Conservation (phyloP, 2,113 vertebrate species). For the Seriola quinqueradiata region DNA sequence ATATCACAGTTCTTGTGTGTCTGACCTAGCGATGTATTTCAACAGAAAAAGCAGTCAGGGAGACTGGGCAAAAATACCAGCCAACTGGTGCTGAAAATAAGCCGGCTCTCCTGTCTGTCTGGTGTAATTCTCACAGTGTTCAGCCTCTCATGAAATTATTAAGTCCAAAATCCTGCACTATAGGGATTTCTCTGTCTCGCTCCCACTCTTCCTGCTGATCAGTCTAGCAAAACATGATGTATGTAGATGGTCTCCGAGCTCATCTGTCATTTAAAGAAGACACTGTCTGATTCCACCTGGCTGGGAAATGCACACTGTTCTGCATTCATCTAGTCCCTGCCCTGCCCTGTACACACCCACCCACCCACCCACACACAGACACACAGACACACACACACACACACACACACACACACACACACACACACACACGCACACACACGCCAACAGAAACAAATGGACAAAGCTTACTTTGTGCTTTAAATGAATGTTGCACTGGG, state of each 20-base stretch:
- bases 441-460: constrained; percentile 55
- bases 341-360: constrained; percentile 14
- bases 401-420: neutral
- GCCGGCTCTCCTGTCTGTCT: constrained; percentile 39
- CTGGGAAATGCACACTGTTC: constrained; percentile 43
- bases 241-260: constrained; percentile 56
- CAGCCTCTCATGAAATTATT: constrained; percentile 71
- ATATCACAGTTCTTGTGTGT: constrained; percentile 21
- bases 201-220: constrained; percentile 44
- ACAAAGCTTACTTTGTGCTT: constrained; percentile 59
- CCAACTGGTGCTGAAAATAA: constrained; percentile 52
- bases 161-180: constrained; percentile 43
- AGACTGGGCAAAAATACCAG: constrained; percentile 29
- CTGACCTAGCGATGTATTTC: constrained; percentile 37
- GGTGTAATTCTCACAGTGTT: constrained; percentile 55
- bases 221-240: constrained; percentile 52
- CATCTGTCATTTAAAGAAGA: constrained; percentile 63
- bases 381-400: neutral
- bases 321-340: constrained; percentile 29
- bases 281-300: constrained; percentile 63
- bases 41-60: constrained; percentile 30
- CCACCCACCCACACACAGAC: too few relatives aligned
- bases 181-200: constrained; percentile 40
- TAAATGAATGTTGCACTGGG: constrained; percentile 57
- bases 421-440: constrained; percentile 8